phyloP scores from a whole-genome alignment of 2,888 invertebrate genomes.

The Limnephilus lunatus region DNA sequence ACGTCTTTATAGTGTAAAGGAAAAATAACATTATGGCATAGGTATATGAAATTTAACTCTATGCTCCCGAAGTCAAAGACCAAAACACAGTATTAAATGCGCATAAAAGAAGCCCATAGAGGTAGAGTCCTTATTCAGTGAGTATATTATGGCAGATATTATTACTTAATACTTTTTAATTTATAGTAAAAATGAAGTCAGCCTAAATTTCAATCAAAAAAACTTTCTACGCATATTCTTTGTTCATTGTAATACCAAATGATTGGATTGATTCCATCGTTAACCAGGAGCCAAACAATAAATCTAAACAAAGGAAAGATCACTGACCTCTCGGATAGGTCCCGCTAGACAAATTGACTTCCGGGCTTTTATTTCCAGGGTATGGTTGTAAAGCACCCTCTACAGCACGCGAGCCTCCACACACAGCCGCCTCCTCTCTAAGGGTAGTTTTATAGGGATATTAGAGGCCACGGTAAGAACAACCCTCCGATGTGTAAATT shows the following conservation, averaged over 20 bases:
- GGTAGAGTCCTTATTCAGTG: too few species aligned
- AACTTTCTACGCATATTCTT: background rate
- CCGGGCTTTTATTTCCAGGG: conserved; percentile 43
- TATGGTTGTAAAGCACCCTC: conserved; percentile 34
- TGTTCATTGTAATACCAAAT: background rate
- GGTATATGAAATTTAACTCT: too few species aligned
- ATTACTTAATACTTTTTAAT: too few species aligned
- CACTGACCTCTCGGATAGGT: conserved; percentile 41
- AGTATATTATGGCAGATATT: too few species aligned
- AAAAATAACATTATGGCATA: too few species aligned
- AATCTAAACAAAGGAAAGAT: conserved; percentile 38
- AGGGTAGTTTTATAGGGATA: conserved; percentile 45
- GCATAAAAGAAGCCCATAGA: too few species aligned
- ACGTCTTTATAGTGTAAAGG: too few species aligned
- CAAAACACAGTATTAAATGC: too few species aligned
- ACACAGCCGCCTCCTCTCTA: background rate
- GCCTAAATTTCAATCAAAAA: background rate
- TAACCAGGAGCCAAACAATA: conserved; percentile 14
- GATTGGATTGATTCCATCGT: background rate
- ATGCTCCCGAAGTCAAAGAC: too few species aligned
- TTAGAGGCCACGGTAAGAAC: conserved; percentile 17
- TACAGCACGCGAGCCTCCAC: conserved; percentile 31
- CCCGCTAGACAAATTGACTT: conserved; percentile 47
- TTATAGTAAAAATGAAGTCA: background rate
- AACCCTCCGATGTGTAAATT: conserved; percentile 46